Percentiles rank a stretch among this genome's conserved stretches.
Conservation (phyloP, 2,797 vertebrate genomes). For the Acipenser ruthenus region DNA sequence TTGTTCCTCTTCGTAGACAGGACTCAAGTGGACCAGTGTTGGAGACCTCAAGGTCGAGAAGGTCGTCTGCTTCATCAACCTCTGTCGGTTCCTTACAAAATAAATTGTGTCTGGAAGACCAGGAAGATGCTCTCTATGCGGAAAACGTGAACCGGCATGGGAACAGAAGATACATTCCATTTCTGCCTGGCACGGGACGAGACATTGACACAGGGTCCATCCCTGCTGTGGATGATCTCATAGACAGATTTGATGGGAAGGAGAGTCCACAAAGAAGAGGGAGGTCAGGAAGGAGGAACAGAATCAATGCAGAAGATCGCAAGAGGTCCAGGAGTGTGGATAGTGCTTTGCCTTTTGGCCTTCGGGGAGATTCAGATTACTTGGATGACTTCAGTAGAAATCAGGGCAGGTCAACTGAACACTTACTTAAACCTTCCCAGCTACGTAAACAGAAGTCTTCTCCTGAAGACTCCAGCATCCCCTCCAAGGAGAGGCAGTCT, state of each 20-base stretch:
- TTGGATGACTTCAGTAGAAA: conserved; percentile 53
- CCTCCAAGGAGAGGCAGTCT: conserved; percentile 29
- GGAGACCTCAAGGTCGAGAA: conserved; percentile 67
- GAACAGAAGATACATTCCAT: conserved; percentile 92
- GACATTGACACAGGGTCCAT: conserved; percentile 89
- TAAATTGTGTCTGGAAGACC: conserved; percentile 66
- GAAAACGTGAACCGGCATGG: conserved; percentile 89
- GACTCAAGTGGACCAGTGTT: conserved; percentile 73
- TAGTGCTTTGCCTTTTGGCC: conserved; percentile 67
- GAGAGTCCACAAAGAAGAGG: conserved; percentile 70
- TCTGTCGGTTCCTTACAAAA: conserved; percentile 56
- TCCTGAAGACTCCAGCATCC: background rate
- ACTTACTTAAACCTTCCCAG: conserved; percentile 74
- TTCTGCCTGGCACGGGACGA: conserved; percentile 83
- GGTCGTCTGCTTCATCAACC: conserved; percentile 68
- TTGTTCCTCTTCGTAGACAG: conserved; percentile 77
- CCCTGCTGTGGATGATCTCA: conserved; percentile 80
- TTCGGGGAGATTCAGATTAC: conserved; percentile 47
- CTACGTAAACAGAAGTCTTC: conserved; percentile 56
- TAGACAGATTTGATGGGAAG: conserved; percentile 84
- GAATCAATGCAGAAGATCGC: conserved; percentile 79
- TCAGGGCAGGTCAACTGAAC: conserved; percentile 76
- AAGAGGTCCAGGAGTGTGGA: conserved; percentile 87
- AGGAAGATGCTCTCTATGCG: conserved; percentile 75
- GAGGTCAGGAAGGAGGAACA: conserved; percentile 71